These are phyloP conservation scores for Nemurella pictetii DNA, from an alignment of 2,888 invertebrate genomes.

Conservation along the genomic window DNA sequence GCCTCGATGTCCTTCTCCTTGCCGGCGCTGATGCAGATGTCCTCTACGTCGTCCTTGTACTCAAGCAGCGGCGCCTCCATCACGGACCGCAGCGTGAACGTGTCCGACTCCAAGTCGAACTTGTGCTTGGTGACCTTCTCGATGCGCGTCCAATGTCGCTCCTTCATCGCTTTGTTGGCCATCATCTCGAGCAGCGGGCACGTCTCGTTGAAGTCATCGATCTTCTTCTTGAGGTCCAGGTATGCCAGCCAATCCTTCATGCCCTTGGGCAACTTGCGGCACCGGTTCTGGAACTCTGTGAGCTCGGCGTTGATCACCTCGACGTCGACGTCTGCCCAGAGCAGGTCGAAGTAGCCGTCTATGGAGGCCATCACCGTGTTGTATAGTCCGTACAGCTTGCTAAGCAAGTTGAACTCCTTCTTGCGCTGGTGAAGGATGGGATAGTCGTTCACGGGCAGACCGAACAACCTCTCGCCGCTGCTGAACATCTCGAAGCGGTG, in stretches of 20 bases:
- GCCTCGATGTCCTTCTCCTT: conserved; percentile 91
- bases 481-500: conserved; percentile 79
- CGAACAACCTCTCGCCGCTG: conserved; percentile 83
- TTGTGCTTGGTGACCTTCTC: conserved; percentile 62
- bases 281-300: conserved; percentile 81
- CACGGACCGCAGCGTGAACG: conserved; percentile 77
- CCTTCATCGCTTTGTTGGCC: conserved; percentile 85
- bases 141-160: conserved; percentile 74
- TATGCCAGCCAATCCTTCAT: conserved; percentile 90
- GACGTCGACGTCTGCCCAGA: conserved; percentile 83
- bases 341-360: conserved; percentile 81
- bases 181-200: conserved; percentile 84
- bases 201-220: conserved; percentile 88
- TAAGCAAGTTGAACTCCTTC: conserved; percentile 81
- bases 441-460: conserved; percentile 80
- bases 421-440: conserved; percentile 77
- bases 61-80: conserved; percentile 83
- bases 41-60: conserved; percentile 87
- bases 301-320: conserved; percentile 79
- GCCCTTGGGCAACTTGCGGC: conserved; percentile 78
- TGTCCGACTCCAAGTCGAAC: conserved; percentile 78
- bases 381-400: conserved; percentile 79
- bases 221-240: conserved; percentile 81
- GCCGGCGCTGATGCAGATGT: conserved; percentile 85
- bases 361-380: conserved; percentile 83